Base-by-base conservation (phyloP, 2,797 vertebrate genomes). In the Lagocephalus sceleratus region DNA sequence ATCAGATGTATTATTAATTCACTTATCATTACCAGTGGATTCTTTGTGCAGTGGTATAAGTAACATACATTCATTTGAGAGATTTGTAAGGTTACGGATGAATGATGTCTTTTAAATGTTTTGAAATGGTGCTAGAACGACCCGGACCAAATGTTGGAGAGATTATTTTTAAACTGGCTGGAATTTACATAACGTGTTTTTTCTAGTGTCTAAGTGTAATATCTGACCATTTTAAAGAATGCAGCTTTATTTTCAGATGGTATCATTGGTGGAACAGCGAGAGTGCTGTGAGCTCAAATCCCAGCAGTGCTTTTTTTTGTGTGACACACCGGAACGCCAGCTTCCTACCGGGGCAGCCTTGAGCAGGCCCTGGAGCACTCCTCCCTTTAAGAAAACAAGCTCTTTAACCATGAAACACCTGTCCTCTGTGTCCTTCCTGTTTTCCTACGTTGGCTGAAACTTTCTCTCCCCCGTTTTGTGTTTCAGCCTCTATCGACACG, bases 311-410 rank as follows among this genome's bases (percentile, higher is more conserved):
- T 81, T 81, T 84, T 81, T 84, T 82, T 79, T 78, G 63, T 72
- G 72, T 61, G 76, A 78, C 83, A 83, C 75, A 61, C 65, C 75
- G 66, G 61, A 69, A 64, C 65, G 58, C 67, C 69, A 78, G 57
- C 68, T 62, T 44, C 66, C 65, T 66, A 26, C 45, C 9, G 29
- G 71, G 57, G 43, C 35, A 38, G 69, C 64, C 40, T 70, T 71
- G 61, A 70, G 32, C 59, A 54, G 60, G 69, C 71, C 73, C 64
- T 52, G 15, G 66, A 74, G 71, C 76, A 71, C 81, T 78, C 83
- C 82, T 77, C 82, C 83, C 70, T 50, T 77, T 83, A 60, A 68
- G 74, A 84, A 78, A 87, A 85, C 79, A 88, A 88, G 84, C 77
- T 65, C 21, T 57, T 47, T 68, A 69, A 71, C 75, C 66, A 63